phyloP scores from a whole-genome alignment of 2,797 vertebrate species.

The Phrynocephalus guinanensis region DNA sequence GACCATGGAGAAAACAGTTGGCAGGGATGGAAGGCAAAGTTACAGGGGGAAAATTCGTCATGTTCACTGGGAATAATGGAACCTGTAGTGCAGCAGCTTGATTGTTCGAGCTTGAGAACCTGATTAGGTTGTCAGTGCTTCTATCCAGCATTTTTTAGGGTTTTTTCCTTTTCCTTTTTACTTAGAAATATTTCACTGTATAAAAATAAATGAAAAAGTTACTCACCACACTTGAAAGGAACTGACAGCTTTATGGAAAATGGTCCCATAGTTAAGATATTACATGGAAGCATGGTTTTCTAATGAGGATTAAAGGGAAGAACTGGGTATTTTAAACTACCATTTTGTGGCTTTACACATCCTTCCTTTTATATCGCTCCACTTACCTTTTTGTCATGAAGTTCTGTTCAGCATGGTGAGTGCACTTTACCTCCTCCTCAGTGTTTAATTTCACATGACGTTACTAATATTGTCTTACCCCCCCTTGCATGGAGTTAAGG shows the following conservation, averaged over 20 bases:
- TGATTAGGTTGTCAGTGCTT: not conserved
- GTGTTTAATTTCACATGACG: constrained; percentile 16
- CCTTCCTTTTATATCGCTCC: not conserved
- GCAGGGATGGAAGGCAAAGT: not conserved
- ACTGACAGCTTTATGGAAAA: constrained; percentile 30
- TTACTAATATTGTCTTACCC: not conserved
- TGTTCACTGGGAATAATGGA: not conserved
- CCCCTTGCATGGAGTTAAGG: not conserved
- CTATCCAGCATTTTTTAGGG: not conserved
- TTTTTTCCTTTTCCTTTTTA: not conserved
- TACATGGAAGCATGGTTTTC: constrained; percentile 13
- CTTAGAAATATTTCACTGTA: not conserved
- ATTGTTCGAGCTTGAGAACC: not conserved
- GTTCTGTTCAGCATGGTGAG: not conserved
- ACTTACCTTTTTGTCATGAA: constrained; percentile 24
- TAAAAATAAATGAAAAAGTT: constrained; percentile 1
- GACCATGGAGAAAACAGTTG: not conserved
- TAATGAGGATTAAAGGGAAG: constrained; percentile 28
- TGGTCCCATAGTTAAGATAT: not conserved
- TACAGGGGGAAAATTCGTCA: not conserved
- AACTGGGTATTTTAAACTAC: constrained; percentile 6
- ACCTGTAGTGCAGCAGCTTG: not conserved
- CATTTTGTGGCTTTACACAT: constrained; percentile 23
- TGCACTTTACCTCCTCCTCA: not conserved
- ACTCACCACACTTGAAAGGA: not conserved